These are phyloP conservation scores for Eutolmus rufibarbis DNA, from an alignment of 2,888 invertebrate genomes.

Conservation along the genomic window DNA sequence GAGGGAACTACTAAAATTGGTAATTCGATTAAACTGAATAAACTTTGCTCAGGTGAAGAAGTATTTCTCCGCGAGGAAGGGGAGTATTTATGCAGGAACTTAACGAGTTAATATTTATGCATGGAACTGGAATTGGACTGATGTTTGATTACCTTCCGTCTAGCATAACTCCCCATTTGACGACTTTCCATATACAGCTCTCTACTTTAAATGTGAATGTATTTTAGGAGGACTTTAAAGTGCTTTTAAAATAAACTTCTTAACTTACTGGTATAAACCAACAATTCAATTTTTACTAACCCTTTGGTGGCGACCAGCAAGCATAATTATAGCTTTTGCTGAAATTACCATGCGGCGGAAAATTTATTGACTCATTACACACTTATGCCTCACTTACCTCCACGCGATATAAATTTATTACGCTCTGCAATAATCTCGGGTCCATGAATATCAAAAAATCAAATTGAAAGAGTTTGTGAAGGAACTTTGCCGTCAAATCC, in stretches of 20 bases:
- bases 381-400: neutral
- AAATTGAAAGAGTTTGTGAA: neutral
- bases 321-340: neutral
- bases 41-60: neutral
- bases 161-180: neutral
- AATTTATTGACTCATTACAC: neutral
- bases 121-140: neutral
- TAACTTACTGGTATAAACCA: neutral
- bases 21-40: neutral
- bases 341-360: neutral
- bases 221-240: neutral
- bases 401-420: neutral
- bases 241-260: neutral
- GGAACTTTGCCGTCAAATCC: neutral
- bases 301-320: neutral
- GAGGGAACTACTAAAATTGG: neutral
- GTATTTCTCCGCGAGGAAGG: neutral
- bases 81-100: neutral
- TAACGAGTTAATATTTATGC: neutral
- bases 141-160: neutral
- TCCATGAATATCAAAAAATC: neutral
- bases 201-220: neutral
- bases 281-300: neutral
- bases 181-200: neutral
- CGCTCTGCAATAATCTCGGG: neutral